These are phyloP conservation scores for Harlomillsia oculata DNA, from an alignment of 1,140 invertebrate species.

Conservation along the genomic window DNA sequence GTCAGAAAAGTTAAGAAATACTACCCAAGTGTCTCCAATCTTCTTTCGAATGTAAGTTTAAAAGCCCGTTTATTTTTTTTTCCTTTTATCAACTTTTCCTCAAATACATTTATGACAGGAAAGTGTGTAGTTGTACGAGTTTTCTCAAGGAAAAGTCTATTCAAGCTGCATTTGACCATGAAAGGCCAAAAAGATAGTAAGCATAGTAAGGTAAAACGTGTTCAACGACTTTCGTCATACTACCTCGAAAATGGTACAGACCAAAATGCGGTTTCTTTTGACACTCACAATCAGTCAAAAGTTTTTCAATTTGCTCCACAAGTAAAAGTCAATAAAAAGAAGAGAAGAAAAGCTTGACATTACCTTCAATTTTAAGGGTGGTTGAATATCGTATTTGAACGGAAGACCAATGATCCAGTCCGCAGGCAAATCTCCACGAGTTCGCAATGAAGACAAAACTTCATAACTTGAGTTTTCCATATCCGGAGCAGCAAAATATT, in stretches of 20 bases:
- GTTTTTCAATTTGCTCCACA: background rate
- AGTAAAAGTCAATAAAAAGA: too few species aligned
- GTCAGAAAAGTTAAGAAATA: background rate
- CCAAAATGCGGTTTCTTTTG: background rate
- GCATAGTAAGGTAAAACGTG: background rate
- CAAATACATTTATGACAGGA: background rate
- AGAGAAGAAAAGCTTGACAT: too few species aligned
- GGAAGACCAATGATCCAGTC: background rate
- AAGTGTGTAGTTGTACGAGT: background rate
- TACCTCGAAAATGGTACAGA: background rate
- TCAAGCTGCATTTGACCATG: background rate
- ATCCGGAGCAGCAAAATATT: constrained; percentile 8
- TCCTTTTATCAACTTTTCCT: background rate
- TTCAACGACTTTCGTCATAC: background rate
- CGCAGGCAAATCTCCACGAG: background rate
- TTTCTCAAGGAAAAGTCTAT: background rate
- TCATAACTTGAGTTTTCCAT: constrained; percentile 3
- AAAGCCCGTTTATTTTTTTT: background rate
- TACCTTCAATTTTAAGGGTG: constrained; percentile 12
- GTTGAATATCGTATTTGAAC: constrained; percentile 10
- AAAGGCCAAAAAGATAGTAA: background rate
- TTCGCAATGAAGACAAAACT: constrained; percentile 8
- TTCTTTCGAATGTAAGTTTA: background rate
- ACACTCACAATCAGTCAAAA: background rate
- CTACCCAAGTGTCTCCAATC: background rate